Conservation (phyloP, 53 echinoderm and acorn worm genomes). For the Paracentrotus lividus region DNA sequence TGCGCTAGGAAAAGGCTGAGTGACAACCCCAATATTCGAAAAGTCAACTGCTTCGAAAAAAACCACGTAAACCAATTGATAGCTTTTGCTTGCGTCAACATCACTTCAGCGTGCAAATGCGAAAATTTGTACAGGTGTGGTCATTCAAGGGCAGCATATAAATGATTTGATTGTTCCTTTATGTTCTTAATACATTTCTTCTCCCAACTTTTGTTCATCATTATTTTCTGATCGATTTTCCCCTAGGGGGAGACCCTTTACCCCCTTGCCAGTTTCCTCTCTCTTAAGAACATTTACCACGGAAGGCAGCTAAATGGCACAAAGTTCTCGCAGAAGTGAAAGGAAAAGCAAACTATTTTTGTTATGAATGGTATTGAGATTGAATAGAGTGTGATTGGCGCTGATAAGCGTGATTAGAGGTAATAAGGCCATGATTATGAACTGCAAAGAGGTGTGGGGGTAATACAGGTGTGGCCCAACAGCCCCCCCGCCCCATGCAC, state of each 20-base stretch:
- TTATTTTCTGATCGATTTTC: neutral
- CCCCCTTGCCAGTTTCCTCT: constrained; percentile 13
- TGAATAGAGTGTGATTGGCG: constrained; percentile 10
- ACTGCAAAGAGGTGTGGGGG: neutral
- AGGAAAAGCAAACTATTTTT: constrained; percentile 18
- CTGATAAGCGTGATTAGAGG: constrained; percentile 28
- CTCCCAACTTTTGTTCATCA: constrained; percentile 25
- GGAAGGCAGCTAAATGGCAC: neutral
- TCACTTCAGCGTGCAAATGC: constrained; percentile 53
- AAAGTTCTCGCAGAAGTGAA: constrained; percentile 13
- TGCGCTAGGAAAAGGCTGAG: constrained; percentile 31
- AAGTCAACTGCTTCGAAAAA: constrained; percentile 61
- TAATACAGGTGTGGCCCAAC: neutral
- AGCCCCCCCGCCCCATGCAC: neutral
- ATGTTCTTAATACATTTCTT: constrained; percentile 4
- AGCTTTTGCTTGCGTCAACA: constrained; percentile 59
- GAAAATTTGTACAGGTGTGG: constrained; percentile 65
- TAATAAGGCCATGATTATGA: constrained; percentile 50
- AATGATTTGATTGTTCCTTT: constrained; percentile 53
- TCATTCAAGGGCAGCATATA: constrained; percentile 46
- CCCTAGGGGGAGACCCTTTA: constrained; percentile 13
- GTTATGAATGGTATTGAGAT: neutral
- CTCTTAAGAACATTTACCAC: neutral
- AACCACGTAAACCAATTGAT: constrained; percentile 63
- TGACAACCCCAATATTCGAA: constrained; percentile 59